phyloP scores from a whole-genome alignment of 2,888 invertebrate species.

The Calameuta filiformis region DNA sequence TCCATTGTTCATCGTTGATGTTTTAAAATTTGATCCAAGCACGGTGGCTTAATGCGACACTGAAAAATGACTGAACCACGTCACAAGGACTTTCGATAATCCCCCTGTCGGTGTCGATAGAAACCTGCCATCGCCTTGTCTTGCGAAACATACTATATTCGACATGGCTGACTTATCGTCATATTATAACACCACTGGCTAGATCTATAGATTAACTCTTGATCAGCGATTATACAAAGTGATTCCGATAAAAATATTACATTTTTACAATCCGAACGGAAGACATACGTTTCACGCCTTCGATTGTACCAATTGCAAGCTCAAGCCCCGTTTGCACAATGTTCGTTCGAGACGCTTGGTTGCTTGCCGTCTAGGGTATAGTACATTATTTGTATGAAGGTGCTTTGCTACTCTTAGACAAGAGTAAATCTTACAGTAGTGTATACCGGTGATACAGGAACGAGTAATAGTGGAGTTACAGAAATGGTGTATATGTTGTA shows the following conservation, averaged over 20 bases:
- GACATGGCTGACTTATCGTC: not conserved
- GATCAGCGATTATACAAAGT: not conserved
- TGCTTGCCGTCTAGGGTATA: too few relatives aligned
- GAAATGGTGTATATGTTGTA: not conserved
- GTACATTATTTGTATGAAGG: too few relatives aligned
- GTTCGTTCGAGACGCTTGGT: too few relatives aligned
- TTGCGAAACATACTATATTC: not conserved
- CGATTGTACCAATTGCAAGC: not conserved
- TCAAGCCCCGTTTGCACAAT: too few relatives aligned
- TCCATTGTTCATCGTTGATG: not conserved
- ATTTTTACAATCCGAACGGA: not conserved
- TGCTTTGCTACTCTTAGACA: too few relatives aligned
- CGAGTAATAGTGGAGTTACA: not conserved
- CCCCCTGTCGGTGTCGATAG: not conserved
- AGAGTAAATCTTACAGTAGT: too few relatives aligned
- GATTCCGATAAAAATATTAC: not conserved
- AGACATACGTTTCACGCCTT: not conserved
- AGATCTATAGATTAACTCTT: not conserved
- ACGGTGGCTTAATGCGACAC: slow-evolving; percentile 1
- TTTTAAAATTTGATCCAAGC: not conserved
- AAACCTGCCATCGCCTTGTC: not conserved
- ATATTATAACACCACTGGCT: not conserved
- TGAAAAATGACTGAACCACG: slow-evolving; percentile 1
- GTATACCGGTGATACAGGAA: not conserved
- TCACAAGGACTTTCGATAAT: not conserved